Conservation (phyloP, 2,797 vertebrate species). For the Trematomus bernacchii region DNA sequence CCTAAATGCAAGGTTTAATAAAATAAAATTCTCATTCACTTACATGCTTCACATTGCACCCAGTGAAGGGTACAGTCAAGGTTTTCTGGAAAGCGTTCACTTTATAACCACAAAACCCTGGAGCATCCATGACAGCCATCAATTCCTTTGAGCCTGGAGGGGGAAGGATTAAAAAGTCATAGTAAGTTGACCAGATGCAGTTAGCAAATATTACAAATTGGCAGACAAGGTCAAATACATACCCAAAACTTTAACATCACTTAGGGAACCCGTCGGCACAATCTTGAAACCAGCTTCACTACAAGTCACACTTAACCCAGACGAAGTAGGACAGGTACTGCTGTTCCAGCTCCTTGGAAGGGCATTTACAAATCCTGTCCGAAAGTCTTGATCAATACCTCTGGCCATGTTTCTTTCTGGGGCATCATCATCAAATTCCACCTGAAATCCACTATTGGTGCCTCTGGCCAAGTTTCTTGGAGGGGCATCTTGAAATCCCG, state of each 20-base stretch:
- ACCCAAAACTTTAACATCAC: constrained; percentile 61
- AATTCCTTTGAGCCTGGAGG: constrained; percentile 31
- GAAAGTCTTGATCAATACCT: accelerated
- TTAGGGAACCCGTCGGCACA: constrained; percentile 25
- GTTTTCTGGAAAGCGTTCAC: not conserved
- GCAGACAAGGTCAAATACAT: not conserved
- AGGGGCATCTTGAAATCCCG: not conserved
- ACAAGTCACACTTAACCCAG: constrained; percentile 48
- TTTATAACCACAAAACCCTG: constrained; percentile 56
- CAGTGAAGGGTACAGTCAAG: constrained; percentile 63
- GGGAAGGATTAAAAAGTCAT: not conserved
- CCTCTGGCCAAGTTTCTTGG: not conserved
- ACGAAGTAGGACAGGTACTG: not conserved
- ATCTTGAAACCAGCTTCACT: constrained; percentile 54
- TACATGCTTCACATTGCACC: constrained; percentile 63
- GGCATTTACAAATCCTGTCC: not conserved
- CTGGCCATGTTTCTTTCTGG: not conserved
- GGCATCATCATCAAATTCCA: not conserved
- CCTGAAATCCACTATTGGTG: not conserved
- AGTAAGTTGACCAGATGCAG: not conserved
- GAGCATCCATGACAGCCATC: constrained; percentile 27
- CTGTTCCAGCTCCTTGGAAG: constrained; percentile 12
- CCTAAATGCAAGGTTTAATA: not conserved
- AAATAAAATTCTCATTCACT: not conserved
- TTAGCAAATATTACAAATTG: not conserved